Conservation (phyloP, 2,888 invertebrate genomes). For the Macropis europaea region DNA sequence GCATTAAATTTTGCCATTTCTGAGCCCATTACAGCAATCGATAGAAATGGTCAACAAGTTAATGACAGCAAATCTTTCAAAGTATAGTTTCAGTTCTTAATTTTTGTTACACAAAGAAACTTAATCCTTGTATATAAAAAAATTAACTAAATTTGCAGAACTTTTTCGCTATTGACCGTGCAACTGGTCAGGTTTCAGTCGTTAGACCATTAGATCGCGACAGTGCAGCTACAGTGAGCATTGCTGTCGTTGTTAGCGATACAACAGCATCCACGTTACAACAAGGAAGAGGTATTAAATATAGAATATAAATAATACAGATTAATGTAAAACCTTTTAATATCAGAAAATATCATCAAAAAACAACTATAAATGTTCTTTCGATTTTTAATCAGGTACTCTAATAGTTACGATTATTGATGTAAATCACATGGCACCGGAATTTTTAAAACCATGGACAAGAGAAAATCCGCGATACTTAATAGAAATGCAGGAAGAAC, state of each 20-base stretch:
- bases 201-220: slow-evolving; percentile 84
- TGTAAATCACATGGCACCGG: slow-evolving; percentile 83
- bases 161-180: slow-evolving; percentile 85
- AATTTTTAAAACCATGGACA: slow-evolving; percentile 88
- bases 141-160: slow-evolving; percentile 80
- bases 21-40: slow-evolving; percentile 88
- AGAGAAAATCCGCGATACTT: slow-evolving; percentile 83
- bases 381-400: slow-evolving; percentile 80
- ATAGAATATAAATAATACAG: neutral
- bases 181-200: slow-evolving; percentile 85
- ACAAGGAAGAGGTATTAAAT: slow-evolving; percentile 85
- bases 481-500: slow-evolving; percentile 89
- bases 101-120: neutral
- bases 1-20: slow-evolving; percentile 85
- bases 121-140: neutral
- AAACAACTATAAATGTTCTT: neutral
- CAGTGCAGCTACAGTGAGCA: slow-evolving; percentile 87
- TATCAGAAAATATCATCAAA: neutral
- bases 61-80: slow-evolving; percentile 76
- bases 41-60: slow-evolving; percentile 90
- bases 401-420: slow-evolving; percentile 84
- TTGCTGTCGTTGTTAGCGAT: slow-evolving; percentile 91
- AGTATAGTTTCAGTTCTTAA: slow-evolving; percentile 55
- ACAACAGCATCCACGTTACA: slow-evolving; percentile 89
- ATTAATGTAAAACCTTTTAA: too few species aligned